Percentiles rank a stretch among this genome's conserved stretches.
Evolutionary conservation across 2,113 vertebrate genomes (phyloP).

Genomic region (Polyodon spathula): DNA sequence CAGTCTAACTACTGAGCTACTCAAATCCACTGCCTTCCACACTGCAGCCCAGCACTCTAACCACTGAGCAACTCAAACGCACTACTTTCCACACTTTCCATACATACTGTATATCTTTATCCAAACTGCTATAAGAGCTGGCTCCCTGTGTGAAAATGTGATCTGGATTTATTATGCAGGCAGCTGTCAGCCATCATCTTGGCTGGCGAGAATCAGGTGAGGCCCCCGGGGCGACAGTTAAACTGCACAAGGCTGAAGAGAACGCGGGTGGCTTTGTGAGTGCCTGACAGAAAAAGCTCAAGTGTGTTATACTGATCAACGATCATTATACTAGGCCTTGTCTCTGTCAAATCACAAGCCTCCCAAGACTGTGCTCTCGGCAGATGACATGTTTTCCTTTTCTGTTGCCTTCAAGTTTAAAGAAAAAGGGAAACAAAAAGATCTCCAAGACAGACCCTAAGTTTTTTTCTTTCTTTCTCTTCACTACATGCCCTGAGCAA

Average conservation of each 20-base stretch:
- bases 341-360: conserved; percentile 45
- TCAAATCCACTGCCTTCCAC: no score
- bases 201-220: conserved; percentile 41
- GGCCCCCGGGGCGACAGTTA: conserved; percentile 57
- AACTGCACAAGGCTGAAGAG: conserved; percentile 45
- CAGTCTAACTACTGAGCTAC: no score
- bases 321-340: conserved; percentile 42
- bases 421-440: conserved; percentile 37
- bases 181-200: conserved; percentile 47
- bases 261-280: conserved; percentile 37
- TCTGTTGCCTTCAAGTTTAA: conserved; percentile 47
- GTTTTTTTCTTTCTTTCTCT: conserved; percentile 37
- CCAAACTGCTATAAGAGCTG: no score
- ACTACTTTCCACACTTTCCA: not conserved
- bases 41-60: no score
- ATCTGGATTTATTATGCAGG: conserved; percentile 50
- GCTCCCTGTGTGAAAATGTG: conserved; percentile 29
- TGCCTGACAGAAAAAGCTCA: conserved; percentile 45
- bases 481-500: conserved; percentile 36
- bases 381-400: conserved; percentile 51
- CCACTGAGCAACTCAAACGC: not conserved
- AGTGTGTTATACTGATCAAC: conserved; percentile 43
- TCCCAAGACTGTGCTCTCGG: conserved; percentile 50
- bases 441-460: conserved; percentile 33
- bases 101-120: no score